Base-by-base conservation (phyloP, 2,797 vertebrate species). In the Peromyscus eremicus region DNA sequence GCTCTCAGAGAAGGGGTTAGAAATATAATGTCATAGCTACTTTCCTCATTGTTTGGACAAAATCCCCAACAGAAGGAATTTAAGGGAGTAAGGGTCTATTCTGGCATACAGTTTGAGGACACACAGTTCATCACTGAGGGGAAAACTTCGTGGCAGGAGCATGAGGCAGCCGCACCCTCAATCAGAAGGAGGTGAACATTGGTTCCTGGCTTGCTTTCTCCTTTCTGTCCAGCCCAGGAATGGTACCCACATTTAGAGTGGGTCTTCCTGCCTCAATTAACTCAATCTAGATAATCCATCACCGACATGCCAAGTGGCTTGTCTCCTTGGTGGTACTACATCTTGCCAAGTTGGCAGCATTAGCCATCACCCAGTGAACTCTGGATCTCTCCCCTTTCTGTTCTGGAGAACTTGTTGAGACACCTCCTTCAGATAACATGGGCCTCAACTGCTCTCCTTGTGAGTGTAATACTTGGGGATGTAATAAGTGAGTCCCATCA, bases 131-230 rank as follows among this genome's bases (percentile, higher is more conserved):
- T 73, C 27, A 32, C n/a, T 12, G 23, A 70, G 49, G 46, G 66
- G 21, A 37, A 81, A 27, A 3, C 57, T 16, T 40, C 14, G 14
- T 43, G 23, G 37, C 9, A 46, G 16, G 60, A 66, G 27, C 0
- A 2, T n/a, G 4, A 55, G 52, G 52, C 0, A 0, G 13, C 85
- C 6, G 27, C 27, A 19, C 16, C 5, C 8, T 7, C n/a, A 7
- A 46, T 29, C 34, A 19, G 32, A 40, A 3, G 1, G 1, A 37
- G 34, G n/a, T 9, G 49, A 29, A 55, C 32, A 49, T 23, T 73
- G 34, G 43, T 37, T 10, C n/a, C 37, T 32, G 68, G 52, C n/a
- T 73, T 73, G 16, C 49, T 12, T 55, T 57, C n/a, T 55, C 68
- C 14, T 87, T 73, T 73, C n/a, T 87, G 40, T 29, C 17, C n/a